phyloP scores from a whole-genome alignment of 1,140 invertebrate genomes.

The Micrasema minimum region DNA sequence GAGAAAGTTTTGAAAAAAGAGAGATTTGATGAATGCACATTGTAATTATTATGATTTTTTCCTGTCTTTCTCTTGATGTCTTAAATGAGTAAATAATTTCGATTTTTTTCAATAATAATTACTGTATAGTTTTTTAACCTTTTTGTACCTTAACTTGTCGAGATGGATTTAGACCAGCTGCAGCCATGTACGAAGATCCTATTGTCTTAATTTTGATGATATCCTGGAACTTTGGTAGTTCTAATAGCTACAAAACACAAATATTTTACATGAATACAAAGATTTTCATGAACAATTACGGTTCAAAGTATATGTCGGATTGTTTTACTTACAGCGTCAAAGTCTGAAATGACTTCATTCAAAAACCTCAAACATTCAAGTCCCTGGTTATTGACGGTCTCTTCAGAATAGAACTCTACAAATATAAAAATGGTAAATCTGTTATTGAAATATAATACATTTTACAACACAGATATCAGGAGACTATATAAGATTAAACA shows the following conservation, averaged over 20 bases:
- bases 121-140: too few relatives aligned
- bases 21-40: too few relatives aligned
- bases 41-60: too few relatives aligned
- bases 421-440: too few relatives aligned
- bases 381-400: constrained; percentile 95
- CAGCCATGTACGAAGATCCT: constrained; percentile 97
- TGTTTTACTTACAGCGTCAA: constrained; percentile 84
- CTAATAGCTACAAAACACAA: constrained; percentile 75
- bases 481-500: too few relatives aligned
- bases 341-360: constrained; percentile 98
- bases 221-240: constrained; percentile 84
- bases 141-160: constrained; percentile 75
- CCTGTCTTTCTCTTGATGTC: too few relatives aligned
- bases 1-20: too few relatives aligned
- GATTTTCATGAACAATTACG: background rate
- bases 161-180: constrained; percentile 86
- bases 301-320: constrained; percentile 8
- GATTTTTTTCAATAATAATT: too few relatives aligned
- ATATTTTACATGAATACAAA: background rate
- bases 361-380: constrained; percentile 94
- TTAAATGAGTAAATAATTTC: too few relatives aligned
- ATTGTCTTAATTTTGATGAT: constrained; percentile 99
- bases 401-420: constrained; percentile 94
- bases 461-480: too few relatives aligned
- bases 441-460: too few relatives aligned